Evolutionary conservation across 2,888 invertebrate species (phyloP).

Genomic region (Hypolimnas misippus): DNA sequence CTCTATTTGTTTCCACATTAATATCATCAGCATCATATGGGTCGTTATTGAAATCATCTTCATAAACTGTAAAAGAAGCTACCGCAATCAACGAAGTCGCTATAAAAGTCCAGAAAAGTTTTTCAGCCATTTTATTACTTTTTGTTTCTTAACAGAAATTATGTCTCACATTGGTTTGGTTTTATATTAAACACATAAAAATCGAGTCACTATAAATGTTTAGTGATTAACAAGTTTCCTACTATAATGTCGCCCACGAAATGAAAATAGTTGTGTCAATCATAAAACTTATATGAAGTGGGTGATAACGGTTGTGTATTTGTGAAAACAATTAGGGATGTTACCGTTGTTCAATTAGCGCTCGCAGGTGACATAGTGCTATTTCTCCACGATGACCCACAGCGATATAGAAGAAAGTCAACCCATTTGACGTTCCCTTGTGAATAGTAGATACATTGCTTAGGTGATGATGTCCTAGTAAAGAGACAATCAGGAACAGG

Average conservation of each 20-base stretch:
- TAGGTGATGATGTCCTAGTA: too few species aligned
- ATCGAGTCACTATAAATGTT: constrained; percentile 11
- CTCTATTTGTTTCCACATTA: constrained; percentile 48
- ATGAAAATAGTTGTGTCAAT: constrained; percentile 55
- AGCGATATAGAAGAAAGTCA: constrained; percentile 26
- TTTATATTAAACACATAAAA: constrained; percentile 16
- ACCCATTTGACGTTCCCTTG: not conserved
- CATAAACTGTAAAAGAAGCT: constrained; percentile 57
- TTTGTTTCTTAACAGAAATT: constrained; percentile 31
- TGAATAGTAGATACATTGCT: not conserved
- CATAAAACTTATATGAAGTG: constrained; percentile 68
- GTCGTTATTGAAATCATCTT: constrained; percentile 47
- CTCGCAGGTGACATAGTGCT: constrained; percentile 47
- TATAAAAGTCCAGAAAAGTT: constrained; percentile 53
- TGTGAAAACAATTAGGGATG: constrained; percentile 67
- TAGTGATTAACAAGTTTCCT: constrained; percentile 7
- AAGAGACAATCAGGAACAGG: too few species aligned
- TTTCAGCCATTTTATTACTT: constrained; percentile 54
- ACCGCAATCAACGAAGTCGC: constrained; percentile 52
- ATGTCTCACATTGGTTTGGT: not conserved
- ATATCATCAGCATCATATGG: constrained; percentile 45
- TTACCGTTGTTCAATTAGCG: constrained; percentile 75
- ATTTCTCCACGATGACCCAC: constrained; percentile 45
- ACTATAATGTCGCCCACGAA: constrained; percentile 48
- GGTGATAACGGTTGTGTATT: constrained; percentile 74